Conservation (phyloP, 2,113 vertebrate species). For the Onychorhynchus coronatus region DNA sequence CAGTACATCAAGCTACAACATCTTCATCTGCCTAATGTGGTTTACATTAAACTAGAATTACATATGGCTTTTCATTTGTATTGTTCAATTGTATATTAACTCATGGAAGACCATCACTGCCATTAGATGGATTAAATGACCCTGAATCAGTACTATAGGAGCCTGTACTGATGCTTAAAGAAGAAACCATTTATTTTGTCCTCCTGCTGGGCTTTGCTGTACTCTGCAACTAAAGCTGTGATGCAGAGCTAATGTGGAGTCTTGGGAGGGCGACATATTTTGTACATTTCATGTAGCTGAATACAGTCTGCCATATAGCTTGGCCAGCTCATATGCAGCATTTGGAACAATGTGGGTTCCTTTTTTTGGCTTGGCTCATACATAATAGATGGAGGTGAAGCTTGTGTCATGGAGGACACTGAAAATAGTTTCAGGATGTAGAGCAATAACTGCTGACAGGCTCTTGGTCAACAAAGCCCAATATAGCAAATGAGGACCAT, state of each 20-base stretch:
- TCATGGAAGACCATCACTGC: background rate
- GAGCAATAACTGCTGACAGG: background rate
- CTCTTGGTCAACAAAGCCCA: background rate
- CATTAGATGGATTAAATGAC: background rate
- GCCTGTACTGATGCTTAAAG: background rate
- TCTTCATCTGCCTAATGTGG: background rate
- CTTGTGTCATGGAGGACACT: background rate
- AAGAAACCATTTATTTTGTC: background rate
- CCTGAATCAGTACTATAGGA: background rate
- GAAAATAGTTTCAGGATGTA: background rate
- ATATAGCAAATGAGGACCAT: background rate
- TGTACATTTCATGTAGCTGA: background rate
- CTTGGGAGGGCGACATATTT: background rate
- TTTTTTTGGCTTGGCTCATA: background rate
- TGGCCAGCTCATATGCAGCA: background rate
- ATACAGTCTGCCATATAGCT: background rate
- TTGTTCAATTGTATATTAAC: background rate
- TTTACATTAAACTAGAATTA: background rate
- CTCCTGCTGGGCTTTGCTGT: background rate
- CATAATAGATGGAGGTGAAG: background rate
- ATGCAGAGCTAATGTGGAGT: background rate
- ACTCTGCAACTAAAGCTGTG: background rate
- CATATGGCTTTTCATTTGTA: background rate
- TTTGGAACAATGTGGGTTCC: background rate
- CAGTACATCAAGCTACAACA: background rate